A percentile compares a stretch with the other conserved stretches of the same genome.
These are phyloP conservation scores for Eueremaeus valkanovi DNA, from an alignment of 2,888 invertebrate genomes.

Conservation along the genomic window DNA sequence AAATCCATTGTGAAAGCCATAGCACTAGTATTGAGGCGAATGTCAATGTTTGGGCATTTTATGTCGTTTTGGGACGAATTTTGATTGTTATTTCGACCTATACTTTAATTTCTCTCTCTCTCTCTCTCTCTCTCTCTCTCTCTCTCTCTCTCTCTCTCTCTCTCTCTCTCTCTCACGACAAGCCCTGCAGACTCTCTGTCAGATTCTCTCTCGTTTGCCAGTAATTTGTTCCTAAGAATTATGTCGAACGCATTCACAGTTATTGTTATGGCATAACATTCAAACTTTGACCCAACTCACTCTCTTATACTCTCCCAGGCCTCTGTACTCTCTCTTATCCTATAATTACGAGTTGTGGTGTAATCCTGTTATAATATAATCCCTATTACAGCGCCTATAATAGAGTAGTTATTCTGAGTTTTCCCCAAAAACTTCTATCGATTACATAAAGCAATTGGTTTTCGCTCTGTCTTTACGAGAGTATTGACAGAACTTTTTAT, in stretches of 20 bases:
- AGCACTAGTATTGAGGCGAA: neutral
- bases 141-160: neutral
- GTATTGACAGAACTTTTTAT: neutral
- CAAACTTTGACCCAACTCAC: conserved; percentile 15
- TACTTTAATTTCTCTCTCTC: neutral
- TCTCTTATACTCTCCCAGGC: neutral
- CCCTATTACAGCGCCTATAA: neutral
- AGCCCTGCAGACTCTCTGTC: neutral
- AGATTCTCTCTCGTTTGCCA: neutral
- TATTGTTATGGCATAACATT: neutral
- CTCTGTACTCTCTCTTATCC: neutral
- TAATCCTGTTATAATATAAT: conserved; percentile 8
- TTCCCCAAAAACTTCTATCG: neutral
- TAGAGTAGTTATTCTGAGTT: neutral
- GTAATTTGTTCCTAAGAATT: conserved; percentile 7
- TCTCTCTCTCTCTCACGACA: neutral
- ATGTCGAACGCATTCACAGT: neutral
- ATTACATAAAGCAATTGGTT: neutral
- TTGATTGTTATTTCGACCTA: conserved; percentile 1
- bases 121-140: neutral
- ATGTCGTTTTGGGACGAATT: conserved; percentile 15
- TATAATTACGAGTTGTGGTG: conserved; percentile 6
- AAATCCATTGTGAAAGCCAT: neutral
- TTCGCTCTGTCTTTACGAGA: neutral
- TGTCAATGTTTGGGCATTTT: neutral